Evolutionary conservation across 2,888 invertebrate species (phyloP).

Genomic region (Antheraea assamensis): DNA sequence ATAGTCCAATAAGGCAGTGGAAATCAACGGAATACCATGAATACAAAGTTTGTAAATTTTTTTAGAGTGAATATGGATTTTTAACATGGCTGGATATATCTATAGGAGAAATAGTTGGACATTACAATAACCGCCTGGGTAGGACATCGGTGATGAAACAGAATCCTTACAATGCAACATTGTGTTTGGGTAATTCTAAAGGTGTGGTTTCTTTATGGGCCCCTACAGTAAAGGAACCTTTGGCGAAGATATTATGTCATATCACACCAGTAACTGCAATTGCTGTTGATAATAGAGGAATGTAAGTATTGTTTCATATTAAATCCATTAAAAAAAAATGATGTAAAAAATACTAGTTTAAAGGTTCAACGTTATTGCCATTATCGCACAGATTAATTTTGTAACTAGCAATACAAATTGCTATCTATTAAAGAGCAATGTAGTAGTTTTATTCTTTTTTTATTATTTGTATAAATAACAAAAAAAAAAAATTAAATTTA

Average conservation of each 20-base stretch:
- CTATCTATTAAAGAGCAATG: too few species aligned
- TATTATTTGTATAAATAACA: too few species aligned
- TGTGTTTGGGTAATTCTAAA: conserved; percentile 94
- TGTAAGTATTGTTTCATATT: conserved; percentile 73
- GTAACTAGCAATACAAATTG: too few species aligned
- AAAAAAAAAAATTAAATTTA: too few species aligned
- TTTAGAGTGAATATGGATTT: conserved; percentile 88
- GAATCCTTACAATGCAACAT: conserved; percentile 96
- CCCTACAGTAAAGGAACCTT: conserved; percentile 91
- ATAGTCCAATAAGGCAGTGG: background rate
- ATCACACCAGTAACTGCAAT: conserved; percentile 89
- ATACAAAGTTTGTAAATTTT: conserved; percentile 24
- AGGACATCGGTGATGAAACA: conserved; percentile 92
- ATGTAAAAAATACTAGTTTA: background rate
- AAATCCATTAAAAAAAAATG: conserved; percentile 11
- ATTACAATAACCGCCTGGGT: conserved; percentile 89
- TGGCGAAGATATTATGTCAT: conserved; percentile 96
- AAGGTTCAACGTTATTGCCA: background rate
- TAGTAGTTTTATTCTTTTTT: too few species aligned
- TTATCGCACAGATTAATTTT: too few species aligned
- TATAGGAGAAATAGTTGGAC: conserved; percentile 92
- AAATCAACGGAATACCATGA: background rate
- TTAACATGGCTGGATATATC: conserved; percentile 97
- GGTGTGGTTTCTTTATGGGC: conserved; percentile 98
- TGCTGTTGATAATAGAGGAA: conserved; percentile 92